Percentiles rank a stretch among this genome's conserved stretches.
Evolutionary conservation across 2,888 invertebrate genomes (phyloP).

Genomic region (Luffia ferchaultella): DNA sequence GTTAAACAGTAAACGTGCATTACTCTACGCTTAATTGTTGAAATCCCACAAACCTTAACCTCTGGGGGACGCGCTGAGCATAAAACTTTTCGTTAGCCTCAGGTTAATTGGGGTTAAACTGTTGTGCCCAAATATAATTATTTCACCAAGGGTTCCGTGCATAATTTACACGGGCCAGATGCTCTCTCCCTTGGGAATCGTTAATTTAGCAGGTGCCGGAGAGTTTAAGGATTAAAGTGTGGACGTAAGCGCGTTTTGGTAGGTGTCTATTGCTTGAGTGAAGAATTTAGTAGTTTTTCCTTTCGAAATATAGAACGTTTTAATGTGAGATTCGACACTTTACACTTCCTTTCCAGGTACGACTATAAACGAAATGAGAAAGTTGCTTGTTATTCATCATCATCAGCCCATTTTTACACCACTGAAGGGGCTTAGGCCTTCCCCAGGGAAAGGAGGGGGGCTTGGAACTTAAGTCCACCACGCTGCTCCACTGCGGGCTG

Average conservation of each 20-base stretch:
- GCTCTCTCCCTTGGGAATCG: not conserved
- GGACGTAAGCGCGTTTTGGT: not conserved
- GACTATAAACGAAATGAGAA: too few relatives aligned
- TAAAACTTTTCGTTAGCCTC: not conserved
- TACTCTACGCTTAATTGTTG: not conserved
- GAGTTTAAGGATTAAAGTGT: not conserved
- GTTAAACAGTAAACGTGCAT: not conserved
- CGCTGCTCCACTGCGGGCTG: too few relatives aligned
- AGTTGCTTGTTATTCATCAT: too few relatives aligned
- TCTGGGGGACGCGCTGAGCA: too few relatives aligned
- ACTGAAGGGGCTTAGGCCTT: too few relatives aligned
- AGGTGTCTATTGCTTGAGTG: not conserved
- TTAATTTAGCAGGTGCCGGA: not conserved
- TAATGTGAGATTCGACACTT: too few relatives aligned
- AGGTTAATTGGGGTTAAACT: not conserved
- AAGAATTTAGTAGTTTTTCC: too few relatives aligned
- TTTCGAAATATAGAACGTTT: too few relatives aligned
- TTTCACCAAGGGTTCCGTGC: not conserved
- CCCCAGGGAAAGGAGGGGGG: too few relatives aligned
- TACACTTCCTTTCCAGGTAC: too few relatives aligned
- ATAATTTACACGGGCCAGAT: not conserved
- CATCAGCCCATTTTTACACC: too few relatives aligned
- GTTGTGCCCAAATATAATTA: not conserved
- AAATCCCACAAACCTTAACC: not conserved
- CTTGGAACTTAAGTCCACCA: too few relatives aligned